A percentile compares a stretch with the other conserved stretches of the same genome.
Conservation (phyloP, 2,888 invertebrate species). For the Phragmatobia fuliginosa region DNA sequence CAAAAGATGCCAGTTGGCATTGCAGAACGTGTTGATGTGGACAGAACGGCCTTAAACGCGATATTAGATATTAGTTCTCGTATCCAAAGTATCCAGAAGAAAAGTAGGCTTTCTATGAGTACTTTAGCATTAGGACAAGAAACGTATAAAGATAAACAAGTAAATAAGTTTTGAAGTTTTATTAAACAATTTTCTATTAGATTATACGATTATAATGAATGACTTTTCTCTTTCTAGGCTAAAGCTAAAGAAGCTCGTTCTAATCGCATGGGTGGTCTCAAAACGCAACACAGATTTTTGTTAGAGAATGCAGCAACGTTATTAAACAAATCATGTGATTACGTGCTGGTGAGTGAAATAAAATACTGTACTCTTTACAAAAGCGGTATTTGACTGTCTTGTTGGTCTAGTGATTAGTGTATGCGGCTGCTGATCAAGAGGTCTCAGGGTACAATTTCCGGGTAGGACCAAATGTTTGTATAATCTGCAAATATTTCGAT, state of each 20-base stretch:
- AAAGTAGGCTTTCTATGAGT: slow-evolving; percentile 76
- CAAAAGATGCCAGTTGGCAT: slow-evolving; percentile 34
- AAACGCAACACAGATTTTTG: slow-evolving; percentile 88
- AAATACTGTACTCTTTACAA: neutral
- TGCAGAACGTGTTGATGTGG: slow-evolving; percentile 65
- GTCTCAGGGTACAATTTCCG: too few relatives aligned
- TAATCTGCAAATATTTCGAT: too few relatives aligned
- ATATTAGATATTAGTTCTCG: slow-evolving; percentile 78
- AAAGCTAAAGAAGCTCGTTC: slow-evolving; percentile 88
- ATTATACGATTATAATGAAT: slow-evolving; percentile 52
- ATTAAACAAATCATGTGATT: slow-evolving; percentile 82
- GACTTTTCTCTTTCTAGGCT: slow-evolving; percentile 74
- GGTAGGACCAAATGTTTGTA: too few relatives aligned
- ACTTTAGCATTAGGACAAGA: slow-evolving; percentile 76
- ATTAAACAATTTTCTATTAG: slow-evolving; percentile 26
- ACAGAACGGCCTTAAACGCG: slow-evolving; percentile 75
- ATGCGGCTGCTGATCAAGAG: too few relatives aligned
- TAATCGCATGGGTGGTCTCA: slow-evolving; percentile 77
- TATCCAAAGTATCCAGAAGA: slow-evolving; percentile 73
- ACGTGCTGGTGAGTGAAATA: slow-evolving; percentile 81
- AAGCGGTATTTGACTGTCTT: too few relatives aligned
- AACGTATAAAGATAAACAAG: slow-evolving; percentile 84
- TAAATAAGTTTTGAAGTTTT: slow-evolving; percentile 64
- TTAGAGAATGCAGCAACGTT: slow-evolving; percentile 89
- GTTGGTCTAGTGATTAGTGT: too few relatives aligned